A percentile compares a stretch with the other conserved stretches of the same genome.
These are phyloP conservation scores for Nixonia krombeini DNA, from an alignment of 1,140 invertebrate species.

Conservation along the genomic window DNA sequence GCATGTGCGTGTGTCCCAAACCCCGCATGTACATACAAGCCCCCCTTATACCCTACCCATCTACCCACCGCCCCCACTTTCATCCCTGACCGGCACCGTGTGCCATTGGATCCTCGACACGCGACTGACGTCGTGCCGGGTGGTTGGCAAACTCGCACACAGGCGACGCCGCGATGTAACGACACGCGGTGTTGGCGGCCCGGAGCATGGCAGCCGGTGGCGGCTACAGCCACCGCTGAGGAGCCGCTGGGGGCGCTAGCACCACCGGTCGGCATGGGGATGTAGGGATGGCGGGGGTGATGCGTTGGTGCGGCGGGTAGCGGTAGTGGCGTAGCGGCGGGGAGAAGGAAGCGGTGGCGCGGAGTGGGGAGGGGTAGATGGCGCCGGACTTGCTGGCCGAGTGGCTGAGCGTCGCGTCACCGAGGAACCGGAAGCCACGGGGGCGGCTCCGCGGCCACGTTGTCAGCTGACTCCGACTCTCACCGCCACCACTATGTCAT, in stretches of 20 bases:
- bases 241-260: no score
- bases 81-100: neutral
- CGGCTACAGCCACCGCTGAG: no score
- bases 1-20: conserved; percentile 15
- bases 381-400: conserved; percentile 67
- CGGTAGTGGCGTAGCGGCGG: neutral
- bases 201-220: conserved; percentile 15
- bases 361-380: conserved; percentile 18
- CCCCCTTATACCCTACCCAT: conserved; percentile 13
- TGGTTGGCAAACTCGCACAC: conserved; percentile 29
- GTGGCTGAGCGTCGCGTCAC: conserved; percentile 56
- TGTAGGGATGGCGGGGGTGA: neutral
- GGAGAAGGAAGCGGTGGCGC: neutral
- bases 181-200: no score
- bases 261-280: neutral
- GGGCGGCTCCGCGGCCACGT: conserved; percentile 60
- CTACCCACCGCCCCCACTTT: neutral
- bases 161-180: conserved; percentile 29
- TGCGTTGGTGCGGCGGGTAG: no score
- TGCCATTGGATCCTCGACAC: neutral
- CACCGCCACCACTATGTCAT: conserved; percentile 62
- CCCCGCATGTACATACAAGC: conserved; percentile 30
- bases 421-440: conserved; percentile 60
- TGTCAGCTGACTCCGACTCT: conserved; percentile 56
- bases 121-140: conserved; percentile 27